Base-by-base conservation (phyloP, 2,113 vertebrate genomes). In the Cottus gobio region DNA sequence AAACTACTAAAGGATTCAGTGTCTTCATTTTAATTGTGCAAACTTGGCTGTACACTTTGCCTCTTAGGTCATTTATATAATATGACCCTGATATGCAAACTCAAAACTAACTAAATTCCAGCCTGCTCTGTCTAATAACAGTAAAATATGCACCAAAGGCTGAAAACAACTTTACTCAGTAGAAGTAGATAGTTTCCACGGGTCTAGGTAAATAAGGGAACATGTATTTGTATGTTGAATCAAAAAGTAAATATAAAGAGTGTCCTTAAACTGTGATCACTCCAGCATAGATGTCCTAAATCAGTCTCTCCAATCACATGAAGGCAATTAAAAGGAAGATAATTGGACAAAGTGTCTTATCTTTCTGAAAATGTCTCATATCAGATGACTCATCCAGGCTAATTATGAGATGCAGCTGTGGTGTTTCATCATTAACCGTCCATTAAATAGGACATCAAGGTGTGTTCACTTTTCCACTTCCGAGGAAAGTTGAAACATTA, bases 1-100 rank as follows among this genome's bases (percentile, higher is more conserved):
- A 73, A 77, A 76, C 69, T 62, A 57, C 52, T 77, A 66, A 67
- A 39, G 16, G 61, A 48, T 75, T 87, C 13, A 15, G 34, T 82
- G 22, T 68, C 63, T 62, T 67, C 18, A 56, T 72, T 50, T 48
- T 62, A 71, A 75, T 70, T 61, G 34, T 64, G 28, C 24, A 61
- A 28, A 52, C 78, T 42, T 71, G 61, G n/a, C 24, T 78, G 39
- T 64, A 39, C 57, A 62, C 31, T 44, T 81, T 75, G 36, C 20
- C 31, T 83, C 26, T n/a, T 1, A 2, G 22, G 39, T 42, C 6
- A 34, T 64, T 70, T 58, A 2, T 64, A 64, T 37, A 80, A 52
- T 26, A 24, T 82, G 63, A 61, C 42, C 30, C 16, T 60, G 31
- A 31, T 67, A 54, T 26, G 6, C 6, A 13, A 67, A 67, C 4